Base-by-base conservation (phyloP, 1,140 invertebrate genomes). In the Drosophila elegans region DNA sequence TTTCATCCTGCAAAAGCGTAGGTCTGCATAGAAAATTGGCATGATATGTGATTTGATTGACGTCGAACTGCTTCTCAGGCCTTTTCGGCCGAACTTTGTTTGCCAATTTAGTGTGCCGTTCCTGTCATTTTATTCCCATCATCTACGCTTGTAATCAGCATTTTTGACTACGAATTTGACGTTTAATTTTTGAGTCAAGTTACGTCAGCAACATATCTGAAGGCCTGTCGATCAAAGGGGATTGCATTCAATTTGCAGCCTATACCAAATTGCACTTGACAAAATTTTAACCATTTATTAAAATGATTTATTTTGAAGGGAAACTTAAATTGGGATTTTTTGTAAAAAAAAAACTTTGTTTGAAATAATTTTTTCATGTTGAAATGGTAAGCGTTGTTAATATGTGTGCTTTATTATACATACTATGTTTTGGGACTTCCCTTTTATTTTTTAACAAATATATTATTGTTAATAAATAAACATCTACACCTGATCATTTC, bases 11-110 rank as follows among this genome's bases (percentile, higher is more conserved):
- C 48, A 13, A 21, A n/a, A n/a, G 9, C 2, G 27, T 27, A 7
- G n/a, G 39, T 74, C 78, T 78, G 78, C 79, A 82, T 71, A 44
- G 78, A 61, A 67, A 89, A 89, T 86, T 86, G 83, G 80, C 84
- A 84, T 74, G 80, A 77, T 89, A 71, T 88, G 81, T 89, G 76
- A 80, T 80, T 88, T 88, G 83, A 79, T 88, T 89, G 84, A 80
- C 83, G 60, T 73, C 59, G 38, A 13, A 12, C 63, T 67, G 32
- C 49, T 55, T 49, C 54, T 51, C 38, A 64, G 41, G 27, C 72
- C 46, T 67, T 72, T 56, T 39, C 45, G 51, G 32, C 21, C 55
- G 55, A 56, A 48, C 55, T 66, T 80, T 79, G 51, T 67, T 81
- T 78, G 57, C 53, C 63, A 74, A 69, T 81, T 60, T 78, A 67